Base-by-base conservation (phyloP, 2,113 vertebrate genomes). In the Panurus biarmicus region DNA sequence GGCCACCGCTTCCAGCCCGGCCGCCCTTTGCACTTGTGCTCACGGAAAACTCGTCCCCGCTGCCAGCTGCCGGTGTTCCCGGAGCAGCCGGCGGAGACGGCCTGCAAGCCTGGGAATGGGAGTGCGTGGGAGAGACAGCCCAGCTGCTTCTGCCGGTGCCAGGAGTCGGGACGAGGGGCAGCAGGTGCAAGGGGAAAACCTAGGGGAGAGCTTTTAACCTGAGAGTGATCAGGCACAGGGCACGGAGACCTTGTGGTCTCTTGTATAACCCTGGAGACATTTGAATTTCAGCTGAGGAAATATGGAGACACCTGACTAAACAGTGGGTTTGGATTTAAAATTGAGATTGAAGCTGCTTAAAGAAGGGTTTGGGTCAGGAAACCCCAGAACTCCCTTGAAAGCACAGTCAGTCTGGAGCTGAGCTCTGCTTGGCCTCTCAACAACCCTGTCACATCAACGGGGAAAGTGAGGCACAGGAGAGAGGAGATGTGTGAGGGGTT, bases 371-470 rank as follows among this genome's bases (percentile, higher is more conserved):
- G 19, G 12, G 26, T 67, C 21, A 54, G 70, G 24, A 62, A 33
- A 10, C 9, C 22, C 6, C 64, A 28, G n/a, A 69, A 10, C 31
- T n/a, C 18, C 13, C 26, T 70, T 38, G 36, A 18, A 35, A 47
- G 2, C 2, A 20, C 35, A 33, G 36, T 23, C 36, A 36, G 66
- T 7, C 29, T 57, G 35, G 12, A 54, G n/a, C 9, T 54, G 22
- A 26, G 36, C 42, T 51, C 33, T n/a, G 45, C 38, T 75, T 24
- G 53, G 20, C 28, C 38, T n/a, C 20, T 11, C 47, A 40, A 44
- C 7, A 56, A 10, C 65, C 6, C 36, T 1, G 0, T 45, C 28
- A 31, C 36, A 45, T 42, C 4, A 0, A 3, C 1, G 5, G 77
- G 84, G 90, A 94, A 91, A 93, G 66, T 47, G 85, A 93, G 90